Evolutionary conservation across 37 sponge, comb jelly and placozoan genomes (phyloP).

Genomic region (Aphrocallistes beatrix): DNA sequence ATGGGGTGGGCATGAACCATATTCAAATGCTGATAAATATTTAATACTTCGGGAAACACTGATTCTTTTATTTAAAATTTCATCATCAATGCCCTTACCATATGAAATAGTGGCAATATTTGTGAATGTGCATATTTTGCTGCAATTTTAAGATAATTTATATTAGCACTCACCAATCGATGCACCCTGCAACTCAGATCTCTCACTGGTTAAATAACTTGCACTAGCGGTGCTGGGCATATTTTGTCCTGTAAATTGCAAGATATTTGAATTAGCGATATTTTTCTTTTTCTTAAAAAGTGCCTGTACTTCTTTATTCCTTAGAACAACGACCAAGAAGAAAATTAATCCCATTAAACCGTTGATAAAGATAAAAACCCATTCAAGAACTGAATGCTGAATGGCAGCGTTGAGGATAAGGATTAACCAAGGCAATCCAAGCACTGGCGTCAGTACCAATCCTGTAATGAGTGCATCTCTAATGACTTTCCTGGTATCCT

Average conservation of each 20-base stretch:
- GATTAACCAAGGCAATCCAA: background rate
- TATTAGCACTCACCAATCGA: background rate
- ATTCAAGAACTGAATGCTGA: background rate
- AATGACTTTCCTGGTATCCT: background rate
- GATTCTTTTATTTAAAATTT: too few relatives aligned
- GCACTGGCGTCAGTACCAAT: background rate
- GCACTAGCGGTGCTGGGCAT: background rate
- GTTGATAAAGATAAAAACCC: background rate
- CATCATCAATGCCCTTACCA: too few relatives aligned
- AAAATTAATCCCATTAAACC: background rate
- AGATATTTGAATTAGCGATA: background rate
- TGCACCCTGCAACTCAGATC: background rate
- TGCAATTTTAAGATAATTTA: too few relatives aligned
- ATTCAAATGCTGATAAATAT: too few relatives aligned
- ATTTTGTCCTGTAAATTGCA: background rate
- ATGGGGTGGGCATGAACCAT: too few relatives aligned
- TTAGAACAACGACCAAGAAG: background rate
- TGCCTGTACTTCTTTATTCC: background rate
- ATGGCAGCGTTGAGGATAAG: background rate
- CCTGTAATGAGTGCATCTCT: background rate
- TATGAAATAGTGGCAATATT: too few relatives aligned
- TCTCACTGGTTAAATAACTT: background rate
- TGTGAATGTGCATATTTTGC: too few relatives aligned
- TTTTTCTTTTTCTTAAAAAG: background rate
- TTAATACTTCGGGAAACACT: too few relatives aligned